Conservation (phyloP, 2,797 vertebrate genomes). For the Microctenopoma steveboyesi region DNA sequence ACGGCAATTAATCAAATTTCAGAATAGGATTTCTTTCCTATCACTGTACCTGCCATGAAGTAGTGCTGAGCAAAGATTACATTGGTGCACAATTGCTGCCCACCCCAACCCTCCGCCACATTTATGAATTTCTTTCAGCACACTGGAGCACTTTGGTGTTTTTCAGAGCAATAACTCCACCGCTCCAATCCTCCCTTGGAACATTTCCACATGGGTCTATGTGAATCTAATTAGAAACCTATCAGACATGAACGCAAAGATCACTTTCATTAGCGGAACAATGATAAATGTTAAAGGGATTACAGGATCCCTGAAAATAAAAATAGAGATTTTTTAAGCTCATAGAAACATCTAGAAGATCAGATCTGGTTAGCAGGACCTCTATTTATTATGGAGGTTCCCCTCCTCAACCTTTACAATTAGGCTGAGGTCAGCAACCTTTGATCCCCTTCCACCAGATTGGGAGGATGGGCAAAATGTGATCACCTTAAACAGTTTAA, state of each 20-base stretch:
- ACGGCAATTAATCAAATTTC: constrained; percentile 78
- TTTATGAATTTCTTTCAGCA: constrained; percentile 72
- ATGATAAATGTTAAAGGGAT: constrained; percentile 70
- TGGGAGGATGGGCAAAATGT: constrained; percentile 78
- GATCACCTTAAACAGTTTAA: constrained; percentile 85
- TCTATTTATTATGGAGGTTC: constrained; percentile 70
- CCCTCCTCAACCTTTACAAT: constrained; percentile 69
- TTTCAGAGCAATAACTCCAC: constrained; percentile 63
- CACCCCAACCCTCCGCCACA: constrained; percentile 39
- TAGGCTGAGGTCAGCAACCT: constrained; percentile 78
- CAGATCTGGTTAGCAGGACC: constrained; percentile 65
- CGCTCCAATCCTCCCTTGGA: constrained; percentile 52
- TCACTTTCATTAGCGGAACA: constrained; percentile 73
- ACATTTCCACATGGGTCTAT: constrained; percentile 65
- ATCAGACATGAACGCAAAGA: constrained; percentile 71
- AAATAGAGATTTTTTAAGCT: constrained; percentile 47
- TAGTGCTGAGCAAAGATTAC: constrained; percentile 77
- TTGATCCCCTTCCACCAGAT: constrained; percentile 76
- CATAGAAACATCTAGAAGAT: constrained; percentile 58
- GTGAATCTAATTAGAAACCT: constrained; percentile 72
- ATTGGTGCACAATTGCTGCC: constrained; percentile 47
- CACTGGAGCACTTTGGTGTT: constrained; percentile 41
- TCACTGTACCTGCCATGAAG: constrained; percentile 59
- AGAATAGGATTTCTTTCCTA: constrained; percentile 65
- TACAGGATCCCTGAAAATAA: constrained; percentile 48